These are phyloP conservation scores for Agapornis roseicollis DNA, from an alignment of 2,113 vertebrate species.

Conservation along the genomic window DNA sequence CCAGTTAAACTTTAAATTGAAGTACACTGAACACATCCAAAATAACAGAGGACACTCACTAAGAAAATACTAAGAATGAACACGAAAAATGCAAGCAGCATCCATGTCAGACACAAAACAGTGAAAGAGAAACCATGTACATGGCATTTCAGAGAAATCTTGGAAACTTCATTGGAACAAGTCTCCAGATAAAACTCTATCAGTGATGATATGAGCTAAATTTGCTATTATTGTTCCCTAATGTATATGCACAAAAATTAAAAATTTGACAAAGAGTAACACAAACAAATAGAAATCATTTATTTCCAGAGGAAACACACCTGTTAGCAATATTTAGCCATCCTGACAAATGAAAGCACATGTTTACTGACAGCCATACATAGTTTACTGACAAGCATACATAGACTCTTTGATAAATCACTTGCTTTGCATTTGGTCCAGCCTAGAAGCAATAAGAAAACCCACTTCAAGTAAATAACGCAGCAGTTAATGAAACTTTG, in stretches of 20 bases:
- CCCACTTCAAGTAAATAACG: neutral
- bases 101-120: neutral
- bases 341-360: neutral
- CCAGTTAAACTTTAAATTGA: neutral
- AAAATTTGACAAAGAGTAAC: neutral
- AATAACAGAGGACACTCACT: neutral
- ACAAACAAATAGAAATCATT: neutral
- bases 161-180: neutral
- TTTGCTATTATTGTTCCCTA: neutral
- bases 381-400: no score
- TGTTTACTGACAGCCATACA: neutral
- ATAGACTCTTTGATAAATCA: neutral
- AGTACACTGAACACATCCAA: neutral
- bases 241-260: neutral
- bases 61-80: neutral
- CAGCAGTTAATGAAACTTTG: neutral
- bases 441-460: neutral
- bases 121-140: neutral
- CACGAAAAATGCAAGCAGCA: neutral
- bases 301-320: neutral
- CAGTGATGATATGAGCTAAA: neutral
- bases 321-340: neutral
- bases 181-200: neutral
- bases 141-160: neutral
- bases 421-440: neutral